Percentiles rank a stretch among this genome's conserved stretches.
These are phyloP conservation scores for Campylomormyrus tamandua DNA, from an alignment of 2,113 vertebrate genomes.

Conservation along the genomic window DNA sequence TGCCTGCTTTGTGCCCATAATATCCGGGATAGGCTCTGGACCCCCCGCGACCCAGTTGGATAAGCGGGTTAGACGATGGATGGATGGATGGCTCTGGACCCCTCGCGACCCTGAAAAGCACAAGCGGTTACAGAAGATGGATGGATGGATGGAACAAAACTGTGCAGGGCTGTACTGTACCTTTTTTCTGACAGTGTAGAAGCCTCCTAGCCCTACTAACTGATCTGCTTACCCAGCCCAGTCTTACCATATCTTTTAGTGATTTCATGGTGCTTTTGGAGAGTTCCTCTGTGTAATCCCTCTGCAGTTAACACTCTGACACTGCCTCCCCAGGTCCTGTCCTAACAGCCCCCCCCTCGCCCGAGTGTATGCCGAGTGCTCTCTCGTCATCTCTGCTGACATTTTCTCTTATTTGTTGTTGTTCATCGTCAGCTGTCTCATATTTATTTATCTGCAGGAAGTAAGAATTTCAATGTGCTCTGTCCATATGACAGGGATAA, in stretches of 20 bases:
- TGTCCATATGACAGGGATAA: neutral
- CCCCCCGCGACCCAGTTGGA: neutral
- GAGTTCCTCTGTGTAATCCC: neutral
- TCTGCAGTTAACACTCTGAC: neutral
- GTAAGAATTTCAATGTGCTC: neutral
- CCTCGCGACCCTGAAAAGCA: neutral
- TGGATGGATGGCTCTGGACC: too few species aligned
- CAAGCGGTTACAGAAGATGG: neutral
- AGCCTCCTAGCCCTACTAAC: neutral
- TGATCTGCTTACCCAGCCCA: neutral
- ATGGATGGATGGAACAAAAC: neutral
- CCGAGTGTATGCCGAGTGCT: neutral
- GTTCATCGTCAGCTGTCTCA: neutral
- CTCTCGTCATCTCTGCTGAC: neutral
- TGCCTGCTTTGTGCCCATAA: neutral
- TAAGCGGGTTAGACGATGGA: too few species aligned
- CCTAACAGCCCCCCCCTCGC: neutral
- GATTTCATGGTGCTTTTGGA: neutral
- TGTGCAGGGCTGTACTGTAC: neutral
- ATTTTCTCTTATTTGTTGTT: neutral
- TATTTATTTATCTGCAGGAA: neutral
- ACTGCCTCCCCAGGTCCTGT: neutral
- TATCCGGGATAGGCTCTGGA: neutral
- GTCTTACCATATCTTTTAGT: neutral
- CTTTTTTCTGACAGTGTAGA: neutral